phyloP scores from a whole-genome alignment of 2,113 vertebrate species.

The Felis chaus region DNA sequence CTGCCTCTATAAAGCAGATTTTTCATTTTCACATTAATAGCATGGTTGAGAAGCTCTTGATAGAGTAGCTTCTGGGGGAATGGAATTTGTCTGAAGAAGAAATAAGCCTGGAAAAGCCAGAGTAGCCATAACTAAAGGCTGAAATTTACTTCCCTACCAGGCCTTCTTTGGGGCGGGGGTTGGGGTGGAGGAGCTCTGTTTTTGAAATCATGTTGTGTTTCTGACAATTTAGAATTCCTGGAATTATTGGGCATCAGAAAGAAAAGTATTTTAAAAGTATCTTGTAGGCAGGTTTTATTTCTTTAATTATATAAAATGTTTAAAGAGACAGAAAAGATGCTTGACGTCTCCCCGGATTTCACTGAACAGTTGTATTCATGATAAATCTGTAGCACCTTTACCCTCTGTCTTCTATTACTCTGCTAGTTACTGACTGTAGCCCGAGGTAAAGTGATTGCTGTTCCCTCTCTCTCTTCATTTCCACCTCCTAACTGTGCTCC shows the following conservation, averaged over 20 bases:
- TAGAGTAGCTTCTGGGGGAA: constrained; percentile 76
- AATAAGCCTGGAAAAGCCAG: constrained; percentile 73
- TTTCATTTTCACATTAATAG: constrained; percentile 82
- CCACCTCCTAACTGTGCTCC: not conserved
- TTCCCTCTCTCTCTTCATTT: not conserved
- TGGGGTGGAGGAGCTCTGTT: not conserved
- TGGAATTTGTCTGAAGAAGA: constrained; percentile 77
- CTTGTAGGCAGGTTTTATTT: not conserved
- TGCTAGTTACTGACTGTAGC: not conserved
- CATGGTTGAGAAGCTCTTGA: constrained; percentile 80
- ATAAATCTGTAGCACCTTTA: not conserved
- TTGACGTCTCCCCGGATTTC: not conserved
- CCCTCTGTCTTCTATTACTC: not conserved
- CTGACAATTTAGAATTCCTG: not conserved
- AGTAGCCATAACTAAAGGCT: constrained; percentile 74
- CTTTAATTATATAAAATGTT: constrained; percentile 36
- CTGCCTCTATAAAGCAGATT: constrained; percentile 72
- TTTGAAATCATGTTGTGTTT: constrained; percentile 39
- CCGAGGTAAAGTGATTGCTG: not conserved
- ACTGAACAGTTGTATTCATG: not conserved
- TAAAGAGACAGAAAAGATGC: not conserved
- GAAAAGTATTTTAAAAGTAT: not conserved
- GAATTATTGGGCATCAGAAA: constrained; percentile 13
- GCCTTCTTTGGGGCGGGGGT: not conserved
- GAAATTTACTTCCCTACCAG: constrained; percentile 63